These are phyloP conservation scores for Ameiurus melas DNA, from an alignment of 2,113 vertebrate genomes.

Conservation along the genomic window DNA sequence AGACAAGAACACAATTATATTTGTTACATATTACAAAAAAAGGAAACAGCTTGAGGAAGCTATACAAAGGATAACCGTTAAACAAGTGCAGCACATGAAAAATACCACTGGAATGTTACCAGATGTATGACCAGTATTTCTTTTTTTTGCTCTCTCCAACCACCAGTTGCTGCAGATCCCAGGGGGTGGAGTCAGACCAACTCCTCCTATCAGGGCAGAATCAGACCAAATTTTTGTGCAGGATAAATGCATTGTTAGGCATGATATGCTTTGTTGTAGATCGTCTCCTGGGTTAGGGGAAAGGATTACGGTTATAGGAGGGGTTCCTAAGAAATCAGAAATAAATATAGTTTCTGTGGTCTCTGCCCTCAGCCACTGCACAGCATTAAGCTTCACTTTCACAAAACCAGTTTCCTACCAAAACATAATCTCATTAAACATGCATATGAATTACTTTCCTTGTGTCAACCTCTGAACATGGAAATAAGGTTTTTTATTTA, in stretches of 20 bases:
- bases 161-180: neutral
- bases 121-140: neutral
- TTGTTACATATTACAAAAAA: neutral
- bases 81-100: neutral
- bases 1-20: neutral
- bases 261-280: neutral
- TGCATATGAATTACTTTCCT: slow-evolving; percentile 44
- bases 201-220: neutral
- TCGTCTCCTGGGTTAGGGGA: neutral
- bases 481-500: slow-evolving; percentile 10
- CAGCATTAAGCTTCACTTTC: slow-evolving; percentile 26
- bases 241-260: neutral
- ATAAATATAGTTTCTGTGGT: too few relatives aligned
- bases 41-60: neutral
- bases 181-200: neutral
- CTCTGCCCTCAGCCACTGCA: neutral
- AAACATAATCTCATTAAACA: slow-evolving; percentile 42
- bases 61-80: neutral
- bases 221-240: neutral
- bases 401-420: slow-evolving; percentile 35
- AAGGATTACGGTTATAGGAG: neutral
- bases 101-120: neutral
- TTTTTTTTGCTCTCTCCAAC: neutral
- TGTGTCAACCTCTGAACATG: slow-evolving; percentile 30
- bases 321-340: too few relatives aligned